A percentile compares a stretch with the other conserved stretches of the same genome.
Conservation (phyloP, 2,797 vertebrate genomes). For the Sphaeramia orbicularis region DNA sequence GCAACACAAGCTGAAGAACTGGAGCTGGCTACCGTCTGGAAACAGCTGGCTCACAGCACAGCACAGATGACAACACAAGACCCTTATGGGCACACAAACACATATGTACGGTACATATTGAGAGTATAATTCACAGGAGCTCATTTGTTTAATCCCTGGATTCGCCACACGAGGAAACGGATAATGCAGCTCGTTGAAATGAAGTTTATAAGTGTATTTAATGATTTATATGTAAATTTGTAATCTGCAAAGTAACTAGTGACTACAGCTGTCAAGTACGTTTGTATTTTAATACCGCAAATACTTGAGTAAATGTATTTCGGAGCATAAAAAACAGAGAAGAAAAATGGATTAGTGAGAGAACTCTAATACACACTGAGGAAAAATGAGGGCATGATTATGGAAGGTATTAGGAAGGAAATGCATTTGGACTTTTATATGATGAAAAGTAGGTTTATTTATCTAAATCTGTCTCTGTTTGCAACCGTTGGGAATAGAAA, state of each 20-base stretch:
- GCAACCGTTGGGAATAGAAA: constrained; percentile 31
- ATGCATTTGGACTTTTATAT: constrained; percentile 32
- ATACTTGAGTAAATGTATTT: neutral
- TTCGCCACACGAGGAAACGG: too few relatives aligned
- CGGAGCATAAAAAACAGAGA: constrained; percentile 10
- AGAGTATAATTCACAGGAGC: too few relatives aligned
- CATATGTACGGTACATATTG: too few relatives aligned
- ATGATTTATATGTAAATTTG: neutral
- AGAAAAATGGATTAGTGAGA: constrained; percentile 3
- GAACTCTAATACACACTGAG: constrained; percentile 4
- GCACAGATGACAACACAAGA: too few relatives aligned
- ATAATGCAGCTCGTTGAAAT: too few relatives aligned
- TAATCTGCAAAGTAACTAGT: neutral
- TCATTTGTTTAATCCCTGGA: too few relatives aligned
- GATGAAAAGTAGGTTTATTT: constrained; percentile 47
- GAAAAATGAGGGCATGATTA: constrained; percentile 26
- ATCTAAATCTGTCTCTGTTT: constrained; percentile 45
- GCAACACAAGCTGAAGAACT: too few relatives aligned
- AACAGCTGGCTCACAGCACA: too few relatives aligned
- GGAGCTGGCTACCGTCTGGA: too few relatives aligned
- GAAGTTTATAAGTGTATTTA: too few relatives aligned
- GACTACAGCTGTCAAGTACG: neutral
- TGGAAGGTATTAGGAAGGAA: constrained; percentile 22
- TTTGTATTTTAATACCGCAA: neutral
- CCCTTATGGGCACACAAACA: too few relatives aligned